Conservation (phyloP, 2,797 vertebrate species). For the Diplodus puntazzo region DNA sequence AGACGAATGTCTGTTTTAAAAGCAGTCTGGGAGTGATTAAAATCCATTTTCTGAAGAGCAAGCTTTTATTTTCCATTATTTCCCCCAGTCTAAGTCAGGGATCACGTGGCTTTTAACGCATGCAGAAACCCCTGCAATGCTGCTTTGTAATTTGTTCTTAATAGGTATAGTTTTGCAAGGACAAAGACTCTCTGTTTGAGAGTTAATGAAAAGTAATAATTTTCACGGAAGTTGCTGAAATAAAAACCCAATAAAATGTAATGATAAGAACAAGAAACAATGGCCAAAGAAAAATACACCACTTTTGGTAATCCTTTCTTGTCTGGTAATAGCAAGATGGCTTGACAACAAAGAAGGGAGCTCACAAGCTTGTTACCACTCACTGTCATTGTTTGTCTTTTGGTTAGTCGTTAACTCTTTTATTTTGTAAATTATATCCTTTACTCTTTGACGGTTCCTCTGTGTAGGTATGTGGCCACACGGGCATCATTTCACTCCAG, state of each 20-base stretch:
- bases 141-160: conserved; percentile 23
- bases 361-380: neutral
- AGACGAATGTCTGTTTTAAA: conserved; percentile 32
- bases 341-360: neutral
- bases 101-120: conserved; percentile 44
- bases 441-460: too few relatives aligned
- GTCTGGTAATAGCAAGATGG: neutral
- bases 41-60: conserved; percentile 26
- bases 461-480: too few relatives aligned
- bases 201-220: conserved; percentile 7
- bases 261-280: too few relatives aligned
- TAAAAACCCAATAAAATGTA: neutral
- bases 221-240: neutral
- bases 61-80: conserved; percentile 45
- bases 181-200: conserved; percentile 7
- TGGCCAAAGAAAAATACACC: neutral
- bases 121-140: conserved; percentile 24
- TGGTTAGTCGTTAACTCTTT: too few relatives aligned
- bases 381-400: too few relatives aligned
- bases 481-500: too few relatives aligned
- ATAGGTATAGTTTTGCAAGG: conserved; percentile 12
- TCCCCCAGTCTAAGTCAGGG: conserved; percentile 26
- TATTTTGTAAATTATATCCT: too few relatives aligned
- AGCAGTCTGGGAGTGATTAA: conserved; percentile 39
- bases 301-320: neutral